A percentile compares a stretch with the other conserved stretches of the same genome.
Conservation (phyloP, 1,140 invertebrate genomes). For the Drosophila kikkawai region DNA sequence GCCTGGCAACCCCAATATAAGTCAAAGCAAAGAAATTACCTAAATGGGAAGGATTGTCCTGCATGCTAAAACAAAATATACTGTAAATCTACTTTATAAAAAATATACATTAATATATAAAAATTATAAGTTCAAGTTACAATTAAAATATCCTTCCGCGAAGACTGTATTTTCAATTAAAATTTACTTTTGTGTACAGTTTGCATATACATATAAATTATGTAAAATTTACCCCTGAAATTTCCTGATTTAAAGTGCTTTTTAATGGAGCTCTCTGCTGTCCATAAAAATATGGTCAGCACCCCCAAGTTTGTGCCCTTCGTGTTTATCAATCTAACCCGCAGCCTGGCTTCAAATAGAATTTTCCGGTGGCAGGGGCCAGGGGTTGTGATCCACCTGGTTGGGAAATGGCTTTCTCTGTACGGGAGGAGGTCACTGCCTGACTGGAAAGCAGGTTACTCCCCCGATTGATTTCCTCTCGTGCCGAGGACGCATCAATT, state of each 20-base stretch:
- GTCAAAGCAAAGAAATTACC: conserved; percentile 8
- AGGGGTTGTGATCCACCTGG: conserved; percentile 13
- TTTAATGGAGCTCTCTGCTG: conserved; percentile 3
- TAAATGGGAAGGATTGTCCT: too few species aligned
- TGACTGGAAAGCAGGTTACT: conserved; percentile 2
- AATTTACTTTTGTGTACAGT: not conserved
- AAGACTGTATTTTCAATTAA: not conserved
- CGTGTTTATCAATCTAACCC: not conserved
- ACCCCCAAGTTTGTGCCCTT: conserved; percentile 7
- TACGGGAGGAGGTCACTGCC: not conserved
- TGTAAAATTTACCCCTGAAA: not conserved
- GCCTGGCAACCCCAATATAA: conserved; percentile 59
- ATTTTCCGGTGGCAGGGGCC: conserved; percentile 6
- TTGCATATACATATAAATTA: not conserved
- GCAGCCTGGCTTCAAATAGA: conserved; percentile 14
- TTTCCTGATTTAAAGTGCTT: not conserved
- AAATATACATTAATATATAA: not conserved
- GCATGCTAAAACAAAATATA: too few species aligned
- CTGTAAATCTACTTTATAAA: not conserved
- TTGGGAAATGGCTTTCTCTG: conserved; percentile 28
- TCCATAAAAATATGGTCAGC: conserved; percentile 5
- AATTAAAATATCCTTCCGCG: not conserved
- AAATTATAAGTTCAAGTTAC: not conserved
- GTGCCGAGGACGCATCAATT: conserved; percentile 72
- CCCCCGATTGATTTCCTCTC: conserved; percentile 67